Conservation (phyloP, 2,888 invertebrate genomes). For the Mechanitis mazaeus region DNA sequence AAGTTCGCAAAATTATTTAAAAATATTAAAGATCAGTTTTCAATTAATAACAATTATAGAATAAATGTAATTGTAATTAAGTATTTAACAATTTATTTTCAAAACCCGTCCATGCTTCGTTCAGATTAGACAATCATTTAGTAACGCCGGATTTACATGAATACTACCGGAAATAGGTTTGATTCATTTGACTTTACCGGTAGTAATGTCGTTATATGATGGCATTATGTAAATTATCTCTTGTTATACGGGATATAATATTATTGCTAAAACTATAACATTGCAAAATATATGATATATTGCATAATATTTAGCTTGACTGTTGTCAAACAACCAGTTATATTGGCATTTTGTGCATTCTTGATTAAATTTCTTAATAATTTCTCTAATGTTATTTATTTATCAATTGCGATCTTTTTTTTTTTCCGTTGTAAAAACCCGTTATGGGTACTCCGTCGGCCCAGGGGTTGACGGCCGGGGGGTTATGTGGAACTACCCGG, state of each 20-base stretch:
- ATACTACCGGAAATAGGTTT: conserved; percentile 24
- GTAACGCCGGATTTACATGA: conserved; percentile 22
- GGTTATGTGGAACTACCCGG: too few relatives aligned
- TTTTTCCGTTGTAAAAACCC: too few relatives aligned
- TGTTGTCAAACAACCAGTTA: too few relatives aligned
- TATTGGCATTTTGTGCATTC: too few relatives aligned
- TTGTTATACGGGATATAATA: conserved; percentile 5
- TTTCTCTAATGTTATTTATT: too few relatives aligned
- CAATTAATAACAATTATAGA: not conserved
- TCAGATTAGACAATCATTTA: conserved; percentile 18
- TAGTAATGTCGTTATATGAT: conserved; percentile 24
- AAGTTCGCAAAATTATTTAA: too few relatives aligned
- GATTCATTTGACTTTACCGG: conserved; percentile 26
- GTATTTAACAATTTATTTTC: not conserved
- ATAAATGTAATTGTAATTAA: not conserved
- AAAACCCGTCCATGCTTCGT: conserved; percentile 7
- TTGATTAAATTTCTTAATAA: too few relatives aligned
- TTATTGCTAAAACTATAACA: not conserved
- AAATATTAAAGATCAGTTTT: not conserved
- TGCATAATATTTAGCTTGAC: too few relatives aligned
- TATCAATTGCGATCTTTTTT: too few relatives aligned
- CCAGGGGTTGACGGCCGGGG: too few relatives aligned
- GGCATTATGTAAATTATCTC: conserved; percentile 18
- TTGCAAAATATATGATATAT: not conserved
- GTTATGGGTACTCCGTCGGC: too few relatives aligned